These are phyloP conservation scores for Lasius fuliginosus DNA, from an alignment of 2,888 invertebrate species.

Conservation along the genomic window DNA sequence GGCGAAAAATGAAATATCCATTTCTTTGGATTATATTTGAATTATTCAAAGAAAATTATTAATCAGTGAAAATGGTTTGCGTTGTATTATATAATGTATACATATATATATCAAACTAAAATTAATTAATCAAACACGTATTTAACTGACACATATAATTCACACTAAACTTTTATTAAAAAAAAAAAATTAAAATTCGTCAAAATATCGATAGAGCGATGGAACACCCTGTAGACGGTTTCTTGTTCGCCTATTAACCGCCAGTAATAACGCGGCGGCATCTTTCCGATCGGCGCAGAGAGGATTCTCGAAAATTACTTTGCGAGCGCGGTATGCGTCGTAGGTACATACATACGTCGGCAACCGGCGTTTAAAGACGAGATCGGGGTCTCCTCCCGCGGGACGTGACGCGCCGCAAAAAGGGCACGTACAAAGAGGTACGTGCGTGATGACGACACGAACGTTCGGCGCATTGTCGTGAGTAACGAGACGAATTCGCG, in stretches of 20 bases:
- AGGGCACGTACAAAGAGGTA: slow-evolving; percentile 5
- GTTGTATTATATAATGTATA: neutral
- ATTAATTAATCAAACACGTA: neutral
- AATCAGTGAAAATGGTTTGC: neutral
- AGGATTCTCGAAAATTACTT: slow-evolving; percentile 37
- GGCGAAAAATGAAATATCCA: neutral
- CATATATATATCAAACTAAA: neutral
- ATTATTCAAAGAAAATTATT: neutral
- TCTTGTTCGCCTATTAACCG: slow-evolving; percentile 33
- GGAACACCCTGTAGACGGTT: slow-evolving; percentile 24
- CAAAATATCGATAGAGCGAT: neutral
- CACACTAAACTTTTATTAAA: neutral
- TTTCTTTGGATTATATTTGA: neutral
- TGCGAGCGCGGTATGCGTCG: slow-evolving; percentile 20
- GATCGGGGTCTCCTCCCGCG: neutral
- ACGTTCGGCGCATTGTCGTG: slow-evolving; percentile 10
- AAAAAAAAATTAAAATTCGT: neutral
- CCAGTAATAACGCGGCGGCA: slow-evolving; percentile 25
- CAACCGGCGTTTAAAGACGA: slow-evolving; percentile 32
- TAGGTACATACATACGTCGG: slow-evolving; percentile 20
- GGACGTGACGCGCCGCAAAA: slow-evolving; percentile 17
- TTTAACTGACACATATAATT: neutral
- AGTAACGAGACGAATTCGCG: slow-evolving; percentile 3
- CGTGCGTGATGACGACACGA: slow-evolving; percentile 29
- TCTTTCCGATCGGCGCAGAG: slow-evolving; percentile 25